Conservation (phyloP, 2,888 invertebrate genomes). For the Parthenolecanium corni region DNA sequence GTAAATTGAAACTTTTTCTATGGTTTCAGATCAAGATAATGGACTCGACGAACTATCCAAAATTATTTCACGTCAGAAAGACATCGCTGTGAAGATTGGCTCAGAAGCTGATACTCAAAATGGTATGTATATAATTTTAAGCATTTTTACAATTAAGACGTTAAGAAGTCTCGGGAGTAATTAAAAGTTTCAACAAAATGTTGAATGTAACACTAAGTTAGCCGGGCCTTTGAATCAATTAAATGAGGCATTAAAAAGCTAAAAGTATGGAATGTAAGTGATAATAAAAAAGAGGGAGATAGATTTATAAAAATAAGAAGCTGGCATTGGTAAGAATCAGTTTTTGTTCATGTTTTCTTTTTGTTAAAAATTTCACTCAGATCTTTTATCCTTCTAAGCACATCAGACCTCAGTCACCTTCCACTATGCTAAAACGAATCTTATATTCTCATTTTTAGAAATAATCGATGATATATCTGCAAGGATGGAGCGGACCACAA, state of each 20-base stretch:
- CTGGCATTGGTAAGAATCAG: too few relatives aligned
- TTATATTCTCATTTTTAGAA: slow-evolving; percentile 42
- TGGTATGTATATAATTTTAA: slow-evolving; percentile 45
- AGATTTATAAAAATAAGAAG: too few relatives aligned
- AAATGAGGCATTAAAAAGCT: background rate
- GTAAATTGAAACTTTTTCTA: too few relatives aligned
- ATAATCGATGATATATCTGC: slow-evolving; percentile 63
- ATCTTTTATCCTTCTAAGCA: too few relatives aligned
- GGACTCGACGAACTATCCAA: slow-evolving; percentile 62
- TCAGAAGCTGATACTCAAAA: slow-evolving; percentile 67
- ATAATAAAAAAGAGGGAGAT: background rate
- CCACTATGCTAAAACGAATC: background rate
- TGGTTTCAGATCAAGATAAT: slow-evolving; percentile 58
- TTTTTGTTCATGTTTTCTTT: too few relatives aligned
- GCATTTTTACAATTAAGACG: background rate
- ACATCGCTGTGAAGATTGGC: slow-evolving; percentile 60
- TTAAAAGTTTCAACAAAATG: too few relatives aligned
- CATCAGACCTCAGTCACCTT: too few relatives aligned
- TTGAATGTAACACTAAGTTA: too few relatives aligned
- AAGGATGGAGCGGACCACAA: slow-evolving; percentile 57
- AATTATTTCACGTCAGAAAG: slow-evolving; percentile 62
- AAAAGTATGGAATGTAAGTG: background rate
- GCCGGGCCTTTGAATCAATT: too few relatives aligned
- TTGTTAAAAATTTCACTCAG: background rate
- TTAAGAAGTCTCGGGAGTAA: too few relatives aligned